Percentiles rank a stretch among this genome's conserved stretches.
Evolutionary conservation across 1,140 invertebrate genomes (phyloP).

Genomic region (Bradynema listronoti): DNA sequence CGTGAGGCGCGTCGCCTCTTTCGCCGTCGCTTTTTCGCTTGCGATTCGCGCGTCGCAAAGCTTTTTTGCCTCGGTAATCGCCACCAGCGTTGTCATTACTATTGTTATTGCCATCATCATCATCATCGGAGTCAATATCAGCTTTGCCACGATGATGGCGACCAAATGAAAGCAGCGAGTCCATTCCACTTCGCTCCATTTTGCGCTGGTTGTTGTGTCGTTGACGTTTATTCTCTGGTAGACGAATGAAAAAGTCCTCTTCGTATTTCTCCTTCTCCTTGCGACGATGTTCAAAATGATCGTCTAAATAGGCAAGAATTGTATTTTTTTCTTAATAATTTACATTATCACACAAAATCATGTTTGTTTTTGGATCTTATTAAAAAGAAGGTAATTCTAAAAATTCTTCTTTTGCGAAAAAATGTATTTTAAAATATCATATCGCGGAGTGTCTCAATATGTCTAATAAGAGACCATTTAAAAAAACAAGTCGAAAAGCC

Average conservation of each 20-base stretch:
- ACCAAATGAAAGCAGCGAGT: constrained; percentile 66
- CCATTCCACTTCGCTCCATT: constrained; percentile 68
- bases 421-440: not conserved
- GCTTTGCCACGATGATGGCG: too few species aligned
- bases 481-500: too few species aligned
- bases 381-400: not conserved
- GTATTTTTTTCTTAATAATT: not conserved
- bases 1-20: too few species aligned
- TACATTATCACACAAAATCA: not conserved
- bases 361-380: not conserved
- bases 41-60: too few species aligned
- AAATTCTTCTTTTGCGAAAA: not conserved
- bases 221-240: constrained; percentile 78
- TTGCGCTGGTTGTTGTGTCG: constrained; percentile 71
- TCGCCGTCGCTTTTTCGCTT: too few species aligned
- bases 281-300: constrained; percentile 62
- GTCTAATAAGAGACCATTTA: too few species aligned
- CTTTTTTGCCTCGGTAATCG: too few species aligned
- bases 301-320: too few species aligned
- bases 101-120: too few species aligned
- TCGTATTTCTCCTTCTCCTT: constrained; percentile 67
- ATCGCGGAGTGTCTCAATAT: not conserved
- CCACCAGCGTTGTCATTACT: too few species aligned
- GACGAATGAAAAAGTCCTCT: constrained; percentile 80
- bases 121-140: too few species aligned